Conservation (phyloP, 2,888 invertebrate species). For the Pseudococcus viburni region DNA sequence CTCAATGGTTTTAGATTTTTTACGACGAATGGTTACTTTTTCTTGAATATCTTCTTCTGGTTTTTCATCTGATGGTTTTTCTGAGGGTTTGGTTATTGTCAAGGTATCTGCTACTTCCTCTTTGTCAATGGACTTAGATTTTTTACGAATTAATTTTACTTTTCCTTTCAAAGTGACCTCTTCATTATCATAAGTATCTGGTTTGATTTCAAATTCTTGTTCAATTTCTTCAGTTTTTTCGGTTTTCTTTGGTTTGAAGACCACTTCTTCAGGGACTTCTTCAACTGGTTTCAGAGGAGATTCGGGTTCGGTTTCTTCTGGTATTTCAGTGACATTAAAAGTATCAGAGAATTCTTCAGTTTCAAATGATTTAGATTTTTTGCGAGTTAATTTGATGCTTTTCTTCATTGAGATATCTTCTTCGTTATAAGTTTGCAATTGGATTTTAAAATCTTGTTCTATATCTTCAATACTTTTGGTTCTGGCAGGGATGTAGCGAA, state of each 20-base stretch:
- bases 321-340: neutral
- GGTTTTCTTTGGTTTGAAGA: conserved; percentile 75
- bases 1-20: conserved; percentile 73
- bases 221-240: conserved; percentile 88
- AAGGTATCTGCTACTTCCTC: neutral
- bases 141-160: conserved; percentile 75
- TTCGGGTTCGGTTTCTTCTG: conserved; percentile 60
- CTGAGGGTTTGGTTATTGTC: conserved; percentile 70
- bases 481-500: conserved; percentile 75
- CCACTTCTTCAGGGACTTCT: conserved; percentile 75
- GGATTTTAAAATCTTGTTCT: conserved; percentile 91
- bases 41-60: conserved; percentile 69
- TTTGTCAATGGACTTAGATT: conserved; percentile 39
- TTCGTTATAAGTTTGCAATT: conserved; percentile 87
- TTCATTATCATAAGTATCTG: conserved; percentile 89
- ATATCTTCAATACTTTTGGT: conserved; percentile 86
- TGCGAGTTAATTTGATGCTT: conserved; percentile 78
- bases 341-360: conserved; percentile 7
- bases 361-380: conserved; percentile 40
- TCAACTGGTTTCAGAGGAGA: conserved; percentile 68
- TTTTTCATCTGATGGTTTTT: conserved; percentile 69
- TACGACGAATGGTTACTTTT: conserved; percentile 70
- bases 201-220: conserved; percentile 89
- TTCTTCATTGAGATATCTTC: conserved; percentile 90
- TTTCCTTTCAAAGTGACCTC: conserved; percentile 90